A percentile compares a stretch with the other conserved stretches of the same genome.
phyloP scores from a whole-genome alignment of 2,113 vertebrate species.

The rabbit (Oryctolagus cuniculus) region DNA sequence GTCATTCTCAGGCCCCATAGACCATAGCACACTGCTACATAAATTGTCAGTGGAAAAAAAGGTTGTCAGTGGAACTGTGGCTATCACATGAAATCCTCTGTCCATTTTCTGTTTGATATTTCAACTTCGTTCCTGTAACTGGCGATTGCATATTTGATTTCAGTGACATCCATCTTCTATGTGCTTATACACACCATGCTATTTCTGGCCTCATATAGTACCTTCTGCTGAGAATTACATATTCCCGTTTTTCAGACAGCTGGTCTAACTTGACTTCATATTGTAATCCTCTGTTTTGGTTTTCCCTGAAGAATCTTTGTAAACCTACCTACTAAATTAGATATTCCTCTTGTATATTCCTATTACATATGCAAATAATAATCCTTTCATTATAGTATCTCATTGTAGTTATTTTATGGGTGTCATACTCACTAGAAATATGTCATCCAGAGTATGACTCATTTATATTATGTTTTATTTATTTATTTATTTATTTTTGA shows the following conservation, averaged over 20 bases:
- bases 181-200: not conserved
- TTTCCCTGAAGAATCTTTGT: not conserved
- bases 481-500: too few relatives aligned
- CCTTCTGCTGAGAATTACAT: not conserved
- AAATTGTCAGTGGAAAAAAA: too few relatives aligned
- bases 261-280: not conserved
- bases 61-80: not conserved
- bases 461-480: not conserved
- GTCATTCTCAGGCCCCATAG: not conserved
- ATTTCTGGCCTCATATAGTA: not conserved
- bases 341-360: not conserved
- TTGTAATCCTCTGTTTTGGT: not conserved
- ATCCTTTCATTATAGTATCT: not conserved
- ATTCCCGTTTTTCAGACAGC: not conserved
- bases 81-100: not conserved
- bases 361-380: not conserved
- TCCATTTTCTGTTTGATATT: not conserved
- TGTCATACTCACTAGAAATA: not conserved
- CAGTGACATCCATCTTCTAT: not conserved
- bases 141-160: not conserved
- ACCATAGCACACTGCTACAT: too few relatives aligned
- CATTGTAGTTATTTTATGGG: not conserved
- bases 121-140: not conserved
- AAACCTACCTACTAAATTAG: not conserved
- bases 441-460: not conserved